phyloP scores from a whole-genome alignment of 2,113 vertebrate genomes.

The Chitala chitala region DNA sequence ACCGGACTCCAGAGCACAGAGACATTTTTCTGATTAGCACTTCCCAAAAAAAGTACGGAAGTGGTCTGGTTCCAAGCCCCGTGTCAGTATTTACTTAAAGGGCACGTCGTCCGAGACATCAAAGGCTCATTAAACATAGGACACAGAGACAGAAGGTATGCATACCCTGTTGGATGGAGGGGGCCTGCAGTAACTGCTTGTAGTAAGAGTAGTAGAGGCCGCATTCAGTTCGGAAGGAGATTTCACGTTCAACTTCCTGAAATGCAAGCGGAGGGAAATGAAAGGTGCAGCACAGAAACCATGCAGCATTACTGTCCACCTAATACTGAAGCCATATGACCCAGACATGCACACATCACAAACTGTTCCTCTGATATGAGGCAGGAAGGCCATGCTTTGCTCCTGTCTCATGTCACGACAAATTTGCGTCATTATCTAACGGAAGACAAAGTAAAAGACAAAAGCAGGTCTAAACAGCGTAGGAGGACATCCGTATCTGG shows the following conservation, averaged over 20 bases:
- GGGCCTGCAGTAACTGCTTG: slow-evolving; percentile 90
- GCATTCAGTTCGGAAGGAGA: slow-evolving; percentile 95
- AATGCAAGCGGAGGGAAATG: slow-evolving; percentile 34
- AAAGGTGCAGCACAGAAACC: not conserved
- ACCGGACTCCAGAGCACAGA: not conserved
- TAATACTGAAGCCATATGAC: not conserved
- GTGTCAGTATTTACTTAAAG: not conserved
- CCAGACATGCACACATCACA: not conserved
- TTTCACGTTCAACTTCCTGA: slow-evolving; percentile 95
- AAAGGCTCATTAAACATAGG: not conserved
- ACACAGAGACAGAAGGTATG: not conserved
- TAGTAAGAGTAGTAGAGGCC: slow-evolving; percentile 98
- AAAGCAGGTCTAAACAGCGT: not conserved
- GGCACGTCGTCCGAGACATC: not conserved
- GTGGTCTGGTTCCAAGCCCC: too few relatives aligned
- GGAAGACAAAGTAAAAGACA: not conserved
- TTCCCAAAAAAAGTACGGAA: not conserved
- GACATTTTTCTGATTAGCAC: slow-evolving; percentile 1
- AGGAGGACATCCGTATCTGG: not conserved
- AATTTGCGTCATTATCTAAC: not conserved
- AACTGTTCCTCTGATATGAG: too few relatives aligned
- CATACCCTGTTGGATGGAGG: slow-evolving; percentile 85
- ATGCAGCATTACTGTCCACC: not conserved
- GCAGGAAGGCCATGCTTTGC: too few relatives aligned
- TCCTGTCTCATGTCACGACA: not conserved